Base-by-base conservation (phyloP, 2,888 invertebrate species). In the Poecilus cupreus region DNA sequence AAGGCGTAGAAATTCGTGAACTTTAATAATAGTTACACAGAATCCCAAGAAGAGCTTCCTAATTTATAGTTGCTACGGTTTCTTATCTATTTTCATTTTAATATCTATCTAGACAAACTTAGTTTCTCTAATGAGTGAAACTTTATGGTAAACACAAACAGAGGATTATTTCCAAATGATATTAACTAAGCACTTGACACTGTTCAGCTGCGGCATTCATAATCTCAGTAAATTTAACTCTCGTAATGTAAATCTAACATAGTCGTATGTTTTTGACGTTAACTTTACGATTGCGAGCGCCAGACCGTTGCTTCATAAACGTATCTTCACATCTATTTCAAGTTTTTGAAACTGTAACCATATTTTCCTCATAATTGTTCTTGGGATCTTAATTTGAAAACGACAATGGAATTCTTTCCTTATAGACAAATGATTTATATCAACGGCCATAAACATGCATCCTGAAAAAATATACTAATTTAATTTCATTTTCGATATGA, bases 81-180 rank as follows among this genome's bases (percentile, higher is more conserved):
- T 60, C 60, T 60, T 60, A 68, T 68, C 64, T 68, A 68, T 68
- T 68, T 60, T 26, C 60, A 32, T 60, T 60, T 60, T 37, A 68
- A 68, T 37, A 68, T 39, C 64, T 68, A 16, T 68, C 37, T 13
- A 18, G 37, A 37, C 37, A 68, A 68, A 68, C 13, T 68, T 68
- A 68, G 64, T 68, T 68, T 68, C 64, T 68, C 37, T 68, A 68
- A 68, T 68, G 64, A 68, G 37, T 68, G 6, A 37, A 68, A 68
- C 37, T 68, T 68, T 60, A 60, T 60, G 26, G 64, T 32, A 68
- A 68, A 68, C 64, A 68, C 64, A 68, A 68, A 68, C 64, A 68
- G 37, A 18, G 64, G 64, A 68, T 68, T 68, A 68, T 68, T 68
- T 68, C 64, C 64, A 37, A 68, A 68, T 68, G 64, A 68, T 68